Percentiles rank a stretch among this genome's conserved stretches.
Conservation (phyloP, 2,888 invertebrate species). For the Blera fallax region DNA sequence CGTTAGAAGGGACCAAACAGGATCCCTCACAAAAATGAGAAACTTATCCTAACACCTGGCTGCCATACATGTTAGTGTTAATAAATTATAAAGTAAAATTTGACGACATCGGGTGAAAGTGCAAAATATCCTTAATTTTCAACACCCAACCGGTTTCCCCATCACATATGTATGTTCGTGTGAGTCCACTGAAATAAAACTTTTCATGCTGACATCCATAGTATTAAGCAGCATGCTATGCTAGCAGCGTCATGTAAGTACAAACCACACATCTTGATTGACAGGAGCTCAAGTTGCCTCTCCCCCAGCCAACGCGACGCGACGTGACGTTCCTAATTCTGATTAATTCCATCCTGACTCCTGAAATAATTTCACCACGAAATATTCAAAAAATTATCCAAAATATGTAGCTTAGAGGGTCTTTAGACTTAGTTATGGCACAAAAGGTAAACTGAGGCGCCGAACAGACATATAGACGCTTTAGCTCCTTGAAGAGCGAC, state of each 20-base stretch:
- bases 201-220: background rate
- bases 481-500: background rate
- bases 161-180: background rate
- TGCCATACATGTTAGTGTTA: background rate
- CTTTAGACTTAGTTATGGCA: slow-evolving; percentile 36
- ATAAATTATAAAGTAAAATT: slow-evolving; percentile 22
- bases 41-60: slow-evolving; percentile 1
- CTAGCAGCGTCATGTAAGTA: slow-evolving; percentile 1
- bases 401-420: slow-evolving; percentile 34
- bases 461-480: background rate
- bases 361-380: slow-evolving; percentile 41
- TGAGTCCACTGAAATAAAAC: background rate
- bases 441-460: slow-evolving; percentile 19
- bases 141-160: background rate
- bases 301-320: background rate
- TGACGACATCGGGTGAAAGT: slow-evolving; percentile 14
- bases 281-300: background rate
- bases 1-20: background rate
- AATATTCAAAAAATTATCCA: slow-evolving; percentile 49
- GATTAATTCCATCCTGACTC: slow-evolving; percentile 53
- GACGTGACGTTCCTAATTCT: slow-evolving; percentile 11
- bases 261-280: slow-evolving; percentile 42
- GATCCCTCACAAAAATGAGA: background rate
- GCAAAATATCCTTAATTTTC: slow-evolving; percentile 7
- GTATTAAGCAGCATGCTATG: background rate